These are phyloP conservation scores for Marmota monax DNA, from an alignment of 2,113 vertebrate genomes.

Conservation along the genomic window DNA sequence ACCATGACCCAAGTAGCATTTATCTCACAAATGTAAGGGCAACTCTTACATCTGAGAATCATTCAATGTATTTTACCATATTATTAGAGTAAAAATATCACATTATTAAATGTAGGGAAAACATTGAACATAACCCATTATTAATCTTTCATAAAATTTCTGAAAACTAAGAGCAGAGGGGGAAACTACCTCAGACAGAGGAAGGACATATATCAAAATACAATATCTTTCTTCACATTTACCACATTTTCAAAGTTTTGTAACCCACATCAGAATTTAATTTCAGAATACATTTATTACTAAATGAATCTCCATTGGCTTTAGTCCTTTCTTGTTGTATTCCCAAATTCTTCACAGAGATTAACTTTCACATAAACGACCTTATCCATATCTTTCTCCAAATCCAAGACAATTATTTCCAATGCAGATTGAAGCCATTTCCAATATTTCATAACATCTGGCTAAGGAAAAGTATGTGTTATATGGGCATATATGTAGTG, in stretches of 20 bases:
- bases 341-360: not conserved
- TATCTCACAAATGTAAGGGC: not conserved
- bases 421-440: not conserved
- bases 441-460: not conserved
- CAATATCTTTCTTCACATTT: not conserved
- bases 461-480: not conserved
- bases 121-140: not conserved
- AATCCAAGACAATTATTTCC: not conserved
- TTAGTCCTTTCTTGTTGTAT: not conserved
- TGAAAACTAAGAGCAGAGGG: not conserved
- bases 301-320: not conserved
- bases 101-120: not conserved
- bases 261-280: not conserved
- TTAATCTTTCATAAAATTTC: not conserved
- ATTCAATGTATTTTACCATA: not conserved
- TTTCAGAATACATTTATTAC: not conserved
- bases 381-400: not conserved
- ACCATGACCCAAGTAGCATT: not conserved
- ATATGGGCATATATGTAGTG: not conserved
- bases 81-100: not conserved
- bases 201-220: not conserved
- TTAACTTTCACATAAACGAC: not conserved
- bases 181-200: not conserved
- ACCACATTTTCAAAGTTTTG: not conserved
- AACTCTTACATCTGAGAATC: not conserved